Evolutionary conservation across 1,140 invertebrate genomes (phyloP).

Genomic region (Plectus sambesii): DNA sequence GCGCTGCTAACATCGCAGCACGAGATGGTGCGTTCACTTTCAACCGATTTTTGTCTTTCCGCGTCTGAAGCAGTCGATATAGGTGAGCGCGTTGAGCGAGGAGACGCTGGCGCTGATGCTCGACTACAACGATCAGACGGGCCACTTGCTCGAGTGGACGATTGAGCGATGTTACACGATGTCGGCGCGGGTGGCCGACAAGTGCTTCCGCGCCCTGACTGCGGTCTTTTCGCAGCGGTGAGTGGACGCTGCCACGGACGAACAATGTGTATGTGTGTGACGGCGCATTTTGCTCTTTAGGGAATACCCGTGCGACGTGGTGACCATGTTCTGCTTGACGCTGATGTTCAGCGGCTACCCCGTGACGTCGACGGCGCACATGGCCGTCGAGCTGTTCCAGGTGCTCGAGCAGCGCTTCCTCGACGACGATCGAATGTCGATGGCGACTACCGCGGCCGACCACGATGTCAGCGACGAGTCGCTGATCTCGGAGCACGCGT

Average conservation of each 20-base stretch:
- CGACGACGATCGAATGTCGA: conserved; percentile 55
- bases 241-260: conserved; percentile 27
- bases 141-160: conserved; percentile 84
- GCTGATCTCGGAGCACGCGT: too few species aligned
- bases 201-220: conserved; percentile 83
- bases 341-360: conserved; percentile 89
- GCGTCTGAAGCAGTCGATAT: conserved; percentile 17
- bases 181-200: conserved; percentile 71
- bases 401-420: conserved; percentile 88
- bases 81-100: conserved; percentile 77
- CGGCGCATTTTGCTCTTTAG: conserved; percentile 53
- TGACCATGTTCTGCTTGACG: conserved; percentile 90
- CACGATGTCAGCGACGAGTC: conserved; percentile 37
- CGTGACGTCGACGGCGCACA: conserved; percentile 74
- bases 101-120: conserved; percentile 84
- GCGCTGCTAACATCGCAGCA: conserved; percentile 72
- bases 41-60: not conserved
- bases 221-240: conserved; percentile 88
- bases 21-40: conserved; percentile 58
- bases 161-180: conserved; percentile 94
- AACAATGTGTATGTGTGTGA: conserved; percentile 12
- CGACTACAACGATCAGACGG: conserved; percentile 89
- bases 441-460: conserved; percentile 47
- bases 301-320: conserved; percentile 96
- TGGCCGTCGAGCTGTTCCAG: conserved; percentile 80